phyloP scores from a whole-genome alignment of 2,888 invertebrate species.

The Seira sanloemensis region DNA sequence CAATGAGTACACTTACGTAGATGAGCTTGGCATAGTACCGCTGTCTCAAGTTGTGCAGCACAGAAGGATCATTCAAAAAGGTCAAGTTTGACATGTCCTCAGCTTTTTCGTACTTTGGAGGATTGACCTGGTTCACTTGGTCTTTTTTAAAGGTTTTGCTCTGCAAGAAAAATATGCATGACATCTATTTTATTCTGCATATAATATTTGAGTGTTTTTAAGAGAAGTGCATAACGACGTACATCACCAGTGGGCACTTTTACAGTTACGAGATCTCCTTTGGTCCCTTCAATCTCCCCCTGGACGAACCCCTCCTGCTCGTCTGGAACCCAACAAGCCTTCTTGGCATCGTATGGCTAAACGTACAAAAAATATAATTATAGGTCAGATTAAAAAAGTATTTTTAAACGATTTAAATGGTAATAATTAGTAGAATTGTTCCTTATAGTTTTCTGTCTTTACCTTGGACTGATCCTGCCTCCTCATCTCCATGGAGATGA shows the following conservation, averaged over 20 bases:
- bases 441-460: no score
- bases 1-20: conserved; percentile 87
- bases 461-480: conserved; percentile 98
- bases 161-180: conserved; percentile 77
- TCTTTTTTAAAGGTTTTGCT: conserved; percentile 97
- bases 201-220: conserved; percentile 77
- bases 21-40: conserved; percentile 97
- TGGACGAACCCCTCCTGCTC: conserved; percentile 97
- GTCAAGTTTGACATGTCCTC: conserved; percentile 99
- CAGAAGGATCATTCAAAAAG: conserved; percentile 98
- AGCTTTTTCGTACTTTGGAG: conserved; percentile 98
- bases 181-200: conserved; percentile 90
- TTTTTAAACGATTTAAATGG: no score
- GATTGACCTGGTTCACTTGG: conserved; percentile 95
- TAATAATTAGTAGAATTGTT: no score
- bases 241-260: not conserved
- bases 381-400: no score
- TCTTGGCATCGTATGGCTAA: conserved; percentile 99
- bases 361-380: no score
- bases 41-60: conserved; percentile 97
- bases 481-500: conserved; percentile 94
- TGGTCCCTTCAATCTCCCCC: conserved; percentile 98
- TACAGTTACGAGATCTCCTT: conserved; percentile 97
- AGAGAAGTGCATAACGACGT: not conserved
- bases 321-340: conserved; percentile 99